Percentiles rank a stretch among this genome's conserved stretches.
These are phyloP conservation scores for Puntigrus tetrazona DNA, from an alignment of 2,113 vertebrate genomes.

Conservation along the genomic window DNA sequence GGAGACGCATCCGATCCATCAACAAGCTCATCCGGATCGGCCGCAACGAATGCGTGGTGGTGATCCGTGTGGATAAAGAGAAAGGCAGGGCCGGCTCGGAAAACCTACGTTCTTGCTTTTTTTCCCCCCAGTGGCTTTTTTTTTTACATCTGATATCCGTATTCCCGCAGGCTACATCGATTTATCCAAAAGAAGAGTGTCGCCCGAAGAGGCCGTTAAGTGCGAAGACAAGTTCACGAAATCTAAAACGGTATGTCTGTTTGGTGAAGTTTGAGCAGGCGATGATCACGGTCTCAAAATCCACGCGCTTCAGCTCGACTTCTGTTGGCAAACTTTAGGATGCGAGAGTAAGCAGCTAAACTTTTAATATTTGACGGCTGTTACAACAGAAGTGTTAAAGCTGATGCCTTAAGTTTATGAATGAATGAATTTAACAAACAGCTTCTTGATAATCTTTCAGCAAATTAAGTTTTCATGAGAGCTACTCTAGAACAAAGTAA, in stretches of 20 bases:
- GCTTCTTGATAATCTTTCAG: no score
- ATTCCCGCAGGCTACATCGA: constrained; percentile 88
- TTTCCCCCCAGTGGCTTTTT: no score
- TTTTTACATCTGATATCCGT: background rate
- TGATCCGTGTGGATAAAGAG: constrained; percentile 98
- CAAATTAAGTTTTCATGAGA: no score
- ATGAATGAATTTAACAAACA: no score
- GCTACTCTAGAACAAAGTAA: no score
- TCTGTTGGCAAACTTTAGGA: no score
- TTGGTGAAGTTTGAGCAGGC: background rate
- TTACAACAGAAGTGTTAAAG: no score
- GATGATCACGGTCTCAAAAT: no score
- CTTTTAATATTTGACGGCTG: no score
- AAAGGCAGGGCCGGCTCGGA: constrained; percentile 81
- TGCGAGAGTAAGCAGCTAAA: no score
- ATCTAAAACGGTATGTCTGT: constrained; percentile 89
- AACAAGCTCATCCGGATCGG: constrained; percentile 99
- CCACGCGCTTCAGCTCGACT: no score
- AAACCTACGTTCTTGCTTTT: background rate
- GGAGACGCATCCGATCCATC: constrained; percentile 95
- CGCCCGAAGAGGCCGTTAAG: constrained; percentile 97
- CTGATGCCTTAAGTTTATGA: no score
- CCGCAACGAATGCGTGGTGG: constrained; percentile 95
- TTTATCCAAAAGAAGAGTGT: constrained; percentile 98
- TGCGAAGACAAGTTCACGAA: constrained; percentile 99